Percentiles rank a stretch among this genome's conserved stretches.
Conservation (phyloP, 2,888 invertebrate species). For the Agrotis puta region DNA sequence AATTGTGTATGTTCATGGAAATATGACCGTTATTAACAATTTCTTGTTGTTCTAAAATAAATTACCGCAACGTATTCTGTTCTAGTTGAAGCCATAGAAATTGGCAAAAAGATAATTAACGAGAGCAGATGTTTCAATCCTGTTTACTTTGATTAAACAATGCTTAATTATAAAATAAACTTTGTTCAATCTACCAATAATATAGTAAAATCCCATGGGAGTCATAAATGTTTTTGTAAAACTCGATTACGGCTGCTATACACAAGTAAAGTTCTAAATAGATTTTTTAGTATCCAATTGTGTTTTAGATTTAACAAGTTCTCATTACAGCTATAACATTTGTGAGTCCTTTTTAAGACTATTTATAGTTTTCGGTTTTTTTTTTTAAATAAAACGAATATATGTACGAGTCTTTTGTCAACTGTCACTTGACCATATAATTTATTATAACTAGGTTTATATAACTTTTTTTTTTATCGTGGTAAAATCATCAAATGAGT, state of each 20-base stretch:
- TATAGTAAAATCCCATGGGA: slow-evolving; percentile 1
- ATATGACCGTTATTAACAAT: slow-evolving; percentile 23
- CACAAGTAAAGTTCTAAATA: neutral
- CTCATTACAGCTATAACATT: neutral
- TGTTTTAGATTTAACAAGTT: slow-evolving; percentile 1
- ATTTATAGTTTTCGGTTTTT: neutral
- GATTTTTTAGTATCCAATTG: neutral
- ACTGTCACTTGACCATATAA: too few relatives aligned
- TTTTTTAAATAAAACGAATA: slow-evolving; percentile 8
- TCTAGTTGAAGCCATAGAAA: slow-evolving; percentile 77
- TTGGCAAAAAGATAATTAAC: slow-evolving; percentile 69
- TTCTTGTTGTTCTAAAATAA: slow-evolving; percentile 44
- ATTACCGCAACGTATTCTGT: slow-evolving; percentile 56
- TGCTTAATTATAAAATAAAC: slow-evolving; percentile 65
- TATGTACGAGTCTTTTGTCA: neutral
- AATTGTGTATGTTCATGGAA: slow-evolving; percentile 20
- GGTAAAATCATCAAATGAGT: too few relatives aligned
- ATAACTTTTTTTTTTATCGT: too few relatives aligned
- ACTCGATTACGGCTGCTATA: too few relatives aligned
- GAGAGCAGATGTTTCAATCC: slow-evolving; percentile 62
- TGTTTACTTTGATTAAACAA: slow-evolving; percentile 68
- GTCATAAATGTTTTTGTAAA: slow-evolving; percentile 19
- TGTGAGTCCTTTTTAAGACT: too few relatives aligned
- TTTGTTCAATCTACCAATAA: slow-evolving; percentile 41
- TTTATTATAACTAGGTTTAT: too few relatives aligned